A percentile compares a stretch with the other conserved stretches of the same genome.
These are phyloP conservation scores for Anarhynchus alexandrinus DNA, from an alignment of 2,113 vertebrate genomes.

Conservation along the genomic window DNA sequence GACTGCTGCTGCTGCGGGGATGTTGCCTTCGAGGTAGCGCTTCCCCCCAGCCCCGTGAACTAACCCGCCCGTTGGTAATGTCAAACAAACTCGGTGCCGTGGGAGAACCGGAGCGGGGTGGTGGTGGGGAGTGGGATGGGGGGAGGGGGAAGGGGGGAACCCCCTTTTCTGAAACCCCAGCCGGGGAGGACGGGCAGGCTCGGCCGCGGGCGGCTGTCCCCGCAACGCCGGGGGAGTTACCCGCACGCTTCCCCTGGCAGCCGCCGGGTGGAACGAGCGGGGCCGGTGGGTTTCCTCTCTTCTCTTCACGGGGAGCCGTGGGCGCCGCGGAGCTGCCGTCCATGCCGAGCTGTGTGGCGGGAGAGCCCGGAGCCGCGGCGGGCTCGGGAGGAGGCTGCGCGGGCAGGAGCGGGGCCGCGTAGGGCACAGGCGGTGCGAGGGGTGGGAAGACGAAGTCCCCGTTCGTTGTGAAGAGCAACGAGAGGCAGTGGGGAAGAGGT, in stretches of 20 bases:
- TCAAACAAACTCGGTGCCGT: neutral
- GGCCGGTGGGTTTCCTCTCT: neutral
- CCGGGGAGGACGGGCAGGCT: fast-evolving
- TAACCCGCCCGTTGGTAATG: neutral
- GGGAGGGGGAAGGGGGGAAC: too few species aligned
- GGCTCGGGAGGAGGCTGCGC: neutral
- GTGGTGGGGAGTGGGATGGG: too few species aligned
- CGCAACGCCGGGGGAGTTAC: fast-evolving
- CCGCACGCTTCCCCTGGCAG: fast-evolving
- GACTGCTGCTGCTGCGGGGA: neutral
- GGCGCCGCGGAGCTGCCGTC: neutral
- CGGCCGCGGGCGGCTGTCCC: too few species aligned
- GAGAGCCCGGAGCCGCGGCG: neutral
- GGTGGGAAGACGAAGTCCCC: fast-evolving
- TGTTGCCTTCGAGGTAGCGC: neutral
- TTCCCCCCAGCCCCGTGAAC: neutral
- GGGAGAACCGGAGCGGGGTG: neutral
- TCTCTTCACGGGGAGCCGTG: too few species aligned
- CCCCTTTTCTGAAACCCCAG: fast-evolving
- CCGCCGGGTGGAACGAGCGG: fast-evolving
- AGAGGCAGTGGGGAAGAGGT: neutral
- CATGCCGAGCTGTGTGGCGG: neutral
- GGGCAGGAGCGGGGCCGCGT: neutral
- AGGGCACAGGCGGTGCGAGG: fast-evolving
- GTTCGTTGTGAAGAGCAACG: neutral